These are phyloP conservation scores for Gyrodactylus salaris DNA, from an alignment of 1,140 invertebrate species.

Conservation along the genomic window DNA sequence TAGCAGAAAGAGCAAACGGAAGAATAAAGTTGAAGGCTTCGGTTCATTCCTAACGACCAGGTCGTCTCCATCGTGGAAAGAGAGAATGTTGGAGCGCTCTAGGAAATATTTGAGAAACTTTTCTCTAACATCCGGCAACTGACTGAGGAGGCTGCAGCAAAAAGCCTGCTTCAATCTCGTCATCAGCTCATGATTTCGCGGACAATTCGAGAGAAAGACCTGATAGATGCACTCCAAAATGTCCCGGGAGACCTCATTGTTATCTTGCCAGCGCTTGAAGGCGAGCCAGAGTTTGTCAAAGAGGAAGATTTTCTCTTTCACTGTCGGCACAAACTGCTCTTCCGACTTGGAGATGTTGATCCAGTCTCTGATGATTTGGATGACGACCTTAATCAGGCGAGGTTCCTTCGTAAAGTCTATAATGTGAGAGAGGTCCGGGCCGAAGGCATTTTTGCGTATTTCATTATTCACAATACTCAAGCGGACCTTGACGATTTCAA, in stretches of 20 bases:
- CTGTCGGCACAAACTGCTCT: conserved; percentile 1
- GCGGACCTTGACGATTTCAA: conserved; percentile 1
- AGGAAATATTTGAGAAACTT: conserved; percentile 4
- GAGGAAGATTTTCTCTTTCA: neutral
- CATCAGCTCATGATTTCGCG: neutral
- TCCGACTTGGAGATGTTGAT: neutral
- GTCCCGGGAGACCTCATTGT: neutral
- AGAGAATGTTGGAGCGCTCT: neutral
- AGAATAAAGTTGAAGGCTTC: neutral
- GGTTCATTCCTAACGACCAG: neutral
- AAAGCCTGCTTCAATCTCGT: neutral
- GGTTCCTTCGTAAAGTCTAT: neutral
- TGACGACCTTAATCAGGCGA: neutral
- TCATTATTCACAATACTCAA: neutral
- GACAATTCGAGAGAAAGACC: neutral
- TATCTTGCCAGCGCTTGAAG: neutral
- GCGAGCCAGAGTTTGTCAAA: neutral
- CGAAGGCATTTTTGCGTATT: neutral
- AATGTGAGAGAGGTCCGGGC: neutral
- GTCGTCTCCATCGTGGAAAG: neutral
- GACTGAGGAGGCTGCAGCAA: neutral
- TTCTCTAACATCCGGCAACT: neutral
- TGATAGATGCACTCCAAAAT: neutral
- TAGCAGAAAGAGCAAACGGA: neutral
- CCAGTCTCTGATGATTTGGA: neutral